Evolutionary conservation across 2,797 vertebrate genomes (phyloP).

Genomic region (Anguilla obscura): DNA sequence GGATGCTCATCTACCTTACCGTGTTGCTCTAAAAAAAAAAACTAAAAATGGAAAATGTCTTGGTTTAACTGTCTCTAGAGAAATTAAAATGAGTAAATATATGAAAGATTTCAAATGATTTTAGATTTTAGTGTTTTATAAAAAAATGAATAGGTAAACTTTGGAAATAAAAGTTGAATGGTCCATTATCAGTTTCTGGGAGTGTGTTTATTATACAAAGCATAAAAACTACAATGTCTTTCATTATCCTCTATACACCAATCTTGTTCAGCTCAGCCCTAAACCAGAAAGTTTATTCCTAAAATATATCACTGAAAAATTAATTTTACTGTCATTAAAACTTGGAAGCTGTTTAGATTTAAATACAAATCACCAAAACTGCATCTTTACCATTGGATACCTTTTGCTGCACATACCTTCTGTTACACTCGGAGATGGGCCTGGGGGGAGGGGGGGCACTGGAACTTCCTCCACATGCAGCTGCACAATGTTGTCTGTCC

Average conservation of each 20-base stretch:
- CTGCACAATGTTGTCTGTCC: not conserved
- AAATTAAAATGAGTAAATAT: not conserved
- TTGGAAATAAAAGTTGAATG: not conserved
- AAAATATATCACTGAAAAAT: not conserved
- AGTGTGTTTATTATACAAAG: not conserved
- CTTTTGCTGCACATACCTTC: not conserved
- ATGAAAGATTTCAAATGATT: not conserved
- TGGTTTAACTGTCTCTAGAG: not conserved
- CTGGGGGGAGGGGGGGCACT: not conserved
- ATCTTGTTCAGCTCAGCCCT: not conserved
- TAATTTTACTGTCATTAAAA: not conserved
- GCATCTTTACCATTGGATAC: too few relatives aligned
- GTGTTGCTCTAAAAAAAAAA: not conserved
- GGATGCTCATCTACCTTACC: not conserved
- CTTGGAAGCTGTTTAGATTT: not conserved
- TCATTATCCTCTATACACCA: too few relatives aligned
- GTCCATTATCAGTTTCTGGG: not conserved
- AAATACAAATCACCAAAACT: not conserved
- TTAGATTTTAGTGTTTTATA: not conserved
- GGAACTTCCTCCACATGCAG: not conserved
- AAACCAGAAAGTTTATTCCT: not conserved
- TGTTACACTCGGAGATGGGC: not conserved
- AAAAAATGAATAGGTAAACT: not conserved
- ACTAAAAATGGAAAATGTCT: not conserved
- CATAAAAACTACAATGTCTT: not conserved